Evolutionary conservation across 2,888 invertebrate species (phyloP), one percentile per base, ranked within the genome.

Genomic region (Unio pictorum): DNA sequence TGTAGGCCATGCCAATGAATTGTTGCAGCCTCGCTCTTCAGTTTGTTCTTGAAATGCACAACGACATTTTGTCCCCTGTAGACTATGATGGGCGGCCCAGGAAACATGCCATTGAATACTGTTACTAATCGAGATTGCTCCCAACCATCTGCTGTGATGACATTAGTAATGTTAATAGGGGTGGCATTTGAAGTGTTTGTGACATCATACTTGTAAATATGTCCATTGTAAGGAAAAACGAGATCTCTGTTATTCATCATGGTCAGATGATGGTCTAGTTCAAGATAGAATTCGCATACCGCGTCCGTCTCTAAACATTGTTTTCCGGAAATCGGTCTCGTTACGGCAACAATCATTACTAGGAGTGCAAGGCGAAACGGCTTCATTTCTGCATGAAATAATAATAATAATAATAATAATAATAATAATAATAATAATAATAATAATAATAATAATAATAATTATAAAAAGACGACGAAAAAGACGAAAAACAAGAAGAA

Each of bases 1-100:
- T 80, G 82, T 18, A 87, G 74, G 0, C 88, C 88, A 69, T 88
- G 87, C 87, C 86, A 87, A 72, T 88, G 88, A 8, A 88, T 74
- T 11, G 85, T 80, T 7, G 82, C 68, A 5, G 76, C 74, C 6
- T 82, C 78, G 7, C 79, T 78, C 7, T 69, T 66, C 23, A 88
- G 64, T 8, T 76, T 63, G 74, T 88, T 87, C 23, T 68, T 78
- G 17, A 86, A 84, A 67, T 84, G 78, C 8, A 86, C 75, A 34
- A 75, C 71, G 1, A 85, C 79, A 0, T 64, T 81, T 68, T 85
- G 86, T 6, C 82, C 84, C 70, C 85, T 80, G 66, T 78, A 84
- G 7, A 87, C 86, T 60, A 83, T 82, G 18, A 86, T 80, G 30
- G 78, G 67, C 1, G 87, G 87, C 2, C 85, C 85, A 5, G 85